phyloP scores from a whole-genome alignment of 92 coral and sea anemone genomes.

The Nematostella vectensis region DNA sequence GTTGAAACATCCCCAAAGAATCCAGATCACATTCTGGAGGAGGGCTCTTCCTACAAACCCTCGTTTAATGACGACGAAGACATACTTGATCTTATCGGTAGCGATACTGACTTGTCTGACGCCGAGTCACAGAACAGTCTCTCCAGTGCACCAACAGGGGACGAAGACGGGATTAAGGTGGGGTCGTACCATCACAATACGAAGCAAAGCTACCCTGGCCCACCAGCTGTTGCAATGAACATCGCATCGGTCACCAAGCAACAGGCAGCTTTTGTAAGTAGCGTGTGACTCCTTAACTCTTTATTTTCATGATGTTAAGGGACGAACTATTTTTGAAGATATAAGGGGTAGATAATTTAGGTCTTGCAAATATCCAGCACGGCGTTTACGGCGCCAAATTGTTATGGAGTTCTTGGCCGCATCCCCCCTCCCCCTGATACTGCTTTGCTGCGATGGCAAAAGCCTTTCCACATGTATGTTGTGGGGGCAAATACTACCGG shows the following conservation, averaged over 20 bases:
- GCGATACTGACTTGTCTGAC: conserved; percentile 37
- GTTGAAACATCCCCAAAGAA: neutral
- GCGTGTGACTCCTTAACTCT: no score
- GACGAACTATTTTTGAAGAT: no score
- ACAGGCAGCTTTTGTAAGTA: conserved; percentile 56
- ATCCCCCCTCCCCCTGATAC: no score
- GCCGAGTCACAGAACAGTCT: conserved; percentile 16
- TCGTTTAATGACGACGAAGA: conserved; percentile 41
- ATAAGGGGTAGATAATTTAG: no score
- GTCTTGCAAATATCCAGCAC: no score
- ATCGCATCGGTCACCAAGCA: conserved; percentile 32
- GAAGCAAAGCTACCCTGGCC: conserved; percentile 6
- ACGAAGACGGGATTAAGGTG: conserved; percentile 3
- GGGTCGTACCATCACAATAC: no score
- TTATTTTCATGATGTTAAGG: no score
- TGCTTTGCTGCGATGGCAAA: no score
- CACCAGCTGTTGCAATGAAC: conserved; percentile 19
- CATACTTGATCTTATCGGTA: conserved; percentile 65
- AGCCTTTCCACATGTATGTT: no score
- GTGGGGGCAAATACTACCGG: no score
- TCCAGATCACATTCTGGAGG: neutral
- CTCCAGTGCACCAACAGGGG: conserved; percentile 3
- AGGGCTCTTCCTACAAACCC: neutral
- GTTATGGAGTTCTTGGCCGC: no score
- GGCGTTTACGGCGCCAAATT: no score